A percentile compares a stretch with the other conserved stretches of the same genome.
phyloP scores from a whole-genome alignment of 2,888 invertebrate genomes.

The Drosophila borealis region DNA sequence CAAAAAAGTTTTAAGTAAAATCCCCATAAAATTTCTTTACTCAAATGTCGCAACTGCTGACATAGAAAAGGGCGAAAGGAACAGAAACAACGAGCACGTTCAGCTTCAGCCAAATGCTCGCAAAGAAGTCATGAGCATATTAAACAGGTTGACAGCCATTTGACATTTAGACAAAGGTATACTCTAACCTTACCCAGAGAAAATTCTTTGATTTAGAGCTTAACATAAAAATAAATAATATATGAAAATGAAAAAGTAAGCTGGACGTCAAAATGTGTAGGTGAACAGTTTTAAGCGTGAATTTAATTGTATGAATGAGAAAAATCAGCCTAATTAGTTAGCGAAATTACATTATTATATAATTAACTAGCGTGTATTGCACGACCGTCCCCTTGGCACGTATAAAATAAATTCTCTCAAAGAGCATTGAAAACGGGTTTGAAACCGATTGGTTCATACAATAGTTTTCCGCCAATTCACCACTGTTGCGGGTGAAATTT shows the following conservation, averaged over 20 bases:
- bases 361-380: too few species aligned
- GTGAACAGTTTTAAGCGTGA: too few species aligned
- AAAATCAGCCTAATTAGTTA: neutral
- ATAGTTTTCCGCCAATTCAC: too few species aligned
- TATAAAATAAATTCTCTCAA: too few species aligned
- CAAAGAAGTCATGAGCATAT: conserved; percentile 33
- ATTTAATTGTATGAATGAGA: neutral
- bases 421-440: too few species aligned
- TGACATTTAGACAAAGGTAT: conserved; percentile 14
- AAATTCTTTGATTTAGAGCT: neutral
- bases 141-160: conserved; percentile 29
- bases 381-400: too few species aligned
- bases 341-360: too few species aligned
- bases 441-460: too few species aligned
- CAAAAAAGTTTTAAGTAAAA: conserved; percentile 1
- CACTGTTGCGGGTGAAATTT: too few species aligned
- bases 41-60: conserved; percentile 54
- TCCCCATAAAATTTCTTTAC: conserved; percentile 2
- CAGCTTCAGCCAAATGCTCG: neutral
- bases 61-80: conserved; percentile 50
- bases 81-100: neutral
- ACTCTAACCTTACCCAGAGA: neutral
- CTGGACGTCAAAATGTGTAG: too few species aligned
- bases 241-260: too few species aligned
- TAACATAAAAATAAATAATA: too few species aligned